Evolutionary conservation across 2,888 invertebrate species (phyloP).

Genomic region (Rosalia funebris): DNA sequence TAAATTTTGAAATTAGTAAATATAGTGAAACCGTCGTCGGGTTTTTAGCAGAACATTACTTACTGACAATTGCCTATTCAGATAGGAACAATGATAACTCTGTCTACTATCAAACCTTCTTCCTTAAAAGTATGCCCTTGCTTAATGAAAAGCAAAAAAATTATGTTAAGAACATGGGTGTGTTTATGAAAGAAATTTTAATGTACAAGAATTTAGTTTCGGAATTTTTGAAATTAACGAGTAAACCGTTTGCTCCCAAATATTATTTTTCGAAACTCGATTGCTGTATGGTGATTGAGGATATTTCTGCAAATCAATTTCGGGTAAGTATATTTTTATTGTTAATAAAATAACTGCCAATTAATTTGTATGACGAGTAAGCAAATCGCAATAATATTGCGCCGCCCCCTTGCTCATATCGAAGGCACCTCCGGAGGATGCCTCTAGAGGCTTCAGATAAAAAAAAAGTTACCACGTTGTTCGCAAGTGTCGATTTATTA

Average conservation of each 20-base stretch:
- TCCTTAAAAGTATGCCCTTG: constrained; percentile 71
- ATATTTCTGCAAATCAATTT: constrained; percentile 62
- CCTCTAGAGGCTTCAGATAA: no score
- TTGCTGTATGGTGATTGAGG: constrained; percentile 65
- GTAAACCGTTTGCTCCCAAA: constrained; percentile 53
- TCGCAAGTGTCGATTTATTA: no score
- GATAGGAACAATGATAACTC: constrained; percentile 17
- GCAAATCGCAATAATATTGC: no score
- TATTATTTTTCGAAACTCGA: constrained; percentile 63
- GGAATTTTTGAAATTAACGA: constrained; percentile 45
- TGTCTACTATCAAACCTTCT: constrained; percentile 61
- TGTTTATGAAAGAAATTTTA: constrained; percentile 61
- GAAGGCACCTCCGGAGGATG: no score
- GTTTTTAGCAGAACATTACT: constrained; percentile 53
- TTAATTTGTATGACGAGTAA: no score
- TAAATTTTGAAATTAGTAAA: constrained; percentile 40
- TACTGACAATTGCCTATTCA: constrained; percentile 42
- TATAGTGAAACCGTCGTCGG: constrained; percentile 48
- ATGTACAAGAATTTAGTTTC: constrained; percentile 52
- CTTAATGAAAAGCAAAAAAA: constrained; percentile 64
- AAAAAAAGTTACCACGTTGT: no score
- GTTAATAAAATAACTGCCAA: no score
- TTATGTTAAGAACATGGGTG: constrained; percentile 64
- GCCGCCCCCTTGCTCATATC: no score
- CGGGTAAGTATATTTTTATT: background rate